Evolutionary conservation across 2,797 vertebrate genomes (phyloP), one percentile per base, ranked within the genome.

Genomic region (Erethizon dorsatum): DNA sequence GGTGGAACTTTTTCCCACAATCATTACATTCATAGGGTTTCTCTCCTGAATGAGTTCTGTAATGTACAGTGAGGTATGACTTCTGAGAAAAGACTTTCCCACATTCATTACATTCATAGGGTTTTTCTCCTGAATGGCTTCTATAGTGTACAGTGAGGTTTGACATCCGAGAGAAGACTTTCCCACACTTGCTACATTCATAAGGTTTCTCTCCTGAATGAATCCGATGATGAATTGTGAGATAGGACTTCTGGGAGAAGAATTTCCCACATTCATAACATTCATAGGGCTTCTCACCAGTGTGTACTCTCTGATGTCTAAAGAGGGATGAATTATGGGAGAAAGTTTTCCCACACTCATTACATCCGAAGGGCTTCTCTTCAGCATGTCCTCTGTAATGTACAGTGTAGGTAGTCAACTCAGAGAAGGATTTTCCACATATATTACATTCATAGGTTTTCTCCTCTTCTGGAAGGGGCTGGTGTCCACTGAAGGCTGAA

Each of bases 1-100:
- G 98, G 71, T 98, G 98, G 73, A 98, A 98, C 80, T 98, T 98
- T 88, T 98, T 98, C n/a, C 98, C 98, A 83, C 98, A 98, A 10
- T 98, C 98, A 1, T 17, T 93, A 88, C 98, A 98, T 95, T 96
- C 96, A 2, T 98, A 98, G 22, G 98, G 98, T 18, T 98, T 98
- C 84, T 98, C 98, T 84, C 98, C 98, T 2, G 98, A 98, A 83
- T 98, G 98, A 82, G 98, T 98, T 87, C 98, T 97, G 31, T 98
- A 97, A 28, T 98, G 98, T 18, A 98, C 98, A 15, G 97, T 97
- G 69, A 98, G 97, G 93, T 98, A 98, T 1, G 97, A 98, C 54
- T 98, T 98, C 95, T 98, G 98, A 37, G 98, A 98, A 73, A 98
- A 98, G 56, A 97, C 98, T 80, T 98, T 98, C 4, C 98, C 97